Percentiles rank a stretch among this genome's conserved stretches.
These are phyloP conservation scores for Pelagia noctiluca DNA, from an alignment of 30 jellyfish, hydroid and myxozoan species.

Conservation along the genomic window DNA sequence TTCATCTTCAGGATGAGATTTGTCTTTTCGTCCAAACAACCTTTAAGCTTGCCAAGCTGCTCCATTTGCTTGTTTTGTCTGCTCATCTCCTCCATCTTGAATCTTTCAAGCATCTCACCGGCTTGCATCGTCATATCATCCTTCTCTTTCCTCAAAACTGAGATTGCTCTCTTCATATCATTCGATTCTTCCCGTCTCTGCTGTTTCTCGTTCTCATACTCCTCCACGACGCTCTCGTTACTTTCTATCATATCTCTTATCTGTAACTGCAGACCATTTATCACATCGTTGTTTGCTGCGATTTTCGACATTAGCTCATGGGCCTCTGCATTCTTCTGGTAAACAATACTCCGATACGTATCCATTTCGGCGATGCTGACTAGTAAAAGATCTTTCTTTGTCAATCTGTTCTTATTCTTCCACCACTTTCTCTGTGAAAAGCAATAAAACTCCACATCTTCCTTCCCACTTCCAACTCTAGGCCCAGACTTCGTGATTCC, in stretches of 20 bases:
- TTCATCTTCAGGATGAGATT: background rate
- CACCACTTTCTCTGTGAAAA: slow-evolving; percentile 1
- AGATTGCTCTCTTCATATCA: background rate
- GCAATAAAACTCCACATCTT: background rate
- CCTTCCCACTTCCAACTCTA: background rate
- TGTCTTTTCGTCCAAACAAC: background rate
- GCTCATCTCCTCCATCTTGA: background rate
- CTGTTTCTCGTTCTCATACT: background rate
- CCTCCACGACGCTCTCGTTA: background rate
- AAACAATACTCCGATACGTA: background rate
- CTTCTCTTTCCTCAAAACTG: background rate
- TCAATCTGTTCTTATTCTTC: slow-evolving; percentile 2
- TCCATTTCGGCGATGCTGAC: slow-evolving; percentile 8
- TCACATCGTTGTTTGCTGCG: background rate
- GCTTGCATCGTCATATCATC: slow-evolving; percentile 6
- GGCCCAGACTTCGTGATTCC: background rate
- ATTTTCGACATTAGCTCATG: background rate
- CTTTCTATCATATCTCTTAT: background rate
- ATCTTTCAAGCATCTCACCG: background rate
- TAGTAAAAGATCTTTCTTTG: slow-evolving; percentile 31
- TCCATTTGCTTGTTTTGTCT: background rate
- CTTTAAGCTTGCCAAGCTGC: background rate
- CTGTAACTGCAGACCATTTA: background rate
- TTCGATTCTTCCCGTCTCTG: background rate
- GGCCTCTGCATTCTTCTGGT: background rate